These are phyloP conservation scores for Sminthurinus signatus DNA, from an alignment of 1,140 invertebrate genomes.

Conservation along the genomic window DNA sequence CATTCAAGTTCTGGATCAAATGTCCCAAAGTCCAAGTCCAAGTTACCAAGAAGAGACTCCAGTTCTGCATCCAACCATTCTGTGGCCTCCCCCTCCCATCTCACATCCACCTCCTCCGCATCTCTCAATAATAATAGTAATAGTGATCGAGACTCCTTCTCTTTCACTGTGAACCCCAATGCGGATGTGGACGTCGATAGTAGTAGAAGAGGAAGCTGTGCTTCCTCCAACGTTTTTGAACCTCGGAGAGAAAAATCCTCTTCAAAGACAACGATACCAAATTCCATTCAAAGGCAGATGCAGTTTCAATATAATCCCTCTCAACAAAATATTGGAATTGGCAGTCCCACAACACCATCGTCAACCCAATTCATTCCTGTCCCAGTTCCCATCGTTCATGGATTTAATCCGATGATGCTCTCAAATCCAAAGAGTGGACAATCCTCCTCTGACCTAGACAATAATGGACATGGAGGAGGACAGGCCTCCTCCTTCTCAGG, in stretches of 20 bases:
- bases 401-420: too few relatives aligned
- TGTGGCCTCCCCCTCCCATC: too few relatives aligned
- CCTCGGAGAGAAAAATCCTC: neutral
- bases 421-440: too few relatives aligned
- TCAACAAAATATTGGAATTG: neutral
- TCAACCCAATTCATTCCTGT: too few relatives aligned
- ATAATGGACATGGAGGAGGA: too few relatives aligned
- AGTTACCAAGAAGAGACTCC: constrained; percentile 2
- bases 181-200: too few relatives aligned
- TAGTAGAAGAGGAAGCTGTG: constrained; percentile 10
- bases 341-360: neutral
- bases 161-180: neutral
- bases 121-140: constrained; percentile 3
- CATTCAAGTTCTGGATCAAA: too few relatives aligned
- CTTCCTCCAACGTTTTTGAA: neutral
- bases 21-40: neutral
- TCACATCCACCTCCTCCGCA: constrained; percentile 6
- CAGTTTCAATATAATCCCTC: neutral
- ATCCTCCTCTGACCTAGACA: too few relatives aligned
- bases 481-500: too few relatives aligned
- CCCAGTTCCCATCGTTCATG: too few relatives aligned
- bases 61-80: constrained; percentile 18
- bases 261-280: too few relatives aligned
- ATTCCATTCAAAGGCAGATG: neutral
- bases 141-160: constrained; percentile 17